Conservation (phyloP, 2,888 invertebrate genomes). For the Frankliniella fusca region DNA sequence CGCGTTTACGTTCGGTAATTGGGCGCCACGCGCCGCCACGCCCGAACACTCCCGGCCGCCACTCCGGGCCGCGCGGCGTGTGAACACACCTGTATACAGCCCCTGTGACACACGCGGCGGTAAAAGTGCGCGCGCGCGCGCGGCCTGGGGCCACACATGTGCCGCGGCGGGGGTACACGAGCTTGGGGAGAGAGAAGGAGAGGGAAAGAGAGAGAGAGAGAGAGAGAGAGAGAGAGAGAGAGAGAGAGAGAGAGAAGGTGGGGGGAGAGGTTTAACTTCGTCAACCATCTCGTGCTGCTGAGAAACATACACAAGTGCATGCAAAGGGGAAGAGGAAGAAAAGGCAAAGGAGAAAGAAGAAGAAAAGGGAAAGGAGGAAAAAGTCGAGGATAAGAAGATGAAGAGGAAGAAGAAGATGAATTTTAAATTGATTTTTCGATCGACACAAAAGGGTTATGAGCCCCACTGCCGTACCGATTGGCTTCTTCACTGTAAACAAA, state of each 20-base stretch:
- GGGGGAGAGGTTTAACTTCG: slow-evolving; percentile 29
- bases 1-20: no score
- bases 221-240: slow-evolving; percentile 28
- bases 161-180: background rate
- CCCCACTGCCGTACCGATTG: no score
- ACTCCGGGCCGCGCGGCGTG: no score
- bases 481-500: no score
- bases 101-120: no score
- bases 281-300: slow-evolving; percentile 29
- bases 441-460: no score
- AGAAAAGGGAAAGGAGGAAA: slow-evolving; percentile 8
- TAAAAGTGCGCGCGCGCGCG: no score
- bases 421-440: no score
- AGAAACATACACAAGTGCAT: slow-evolving; percentile 15
- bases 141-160: no score
- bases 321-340: slow-evolving; percentile 32
- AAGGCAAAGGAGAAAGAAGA: slow-evolving; percentile 11
- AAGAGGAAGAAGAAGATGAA: slow-evolving; percentile 21
- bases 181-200: background rate
- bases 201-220: background rate
- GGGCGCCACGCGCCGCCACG: no score
- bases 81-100: no score
- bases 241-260: slow-evolving; percentile 30
- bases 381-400: slow-evolving; percentile 31
- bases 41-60: no score